phyloP scores from a whole-genome alignment of 1,140 invertebrate species.

The Melitaea cinxia region DNA sequence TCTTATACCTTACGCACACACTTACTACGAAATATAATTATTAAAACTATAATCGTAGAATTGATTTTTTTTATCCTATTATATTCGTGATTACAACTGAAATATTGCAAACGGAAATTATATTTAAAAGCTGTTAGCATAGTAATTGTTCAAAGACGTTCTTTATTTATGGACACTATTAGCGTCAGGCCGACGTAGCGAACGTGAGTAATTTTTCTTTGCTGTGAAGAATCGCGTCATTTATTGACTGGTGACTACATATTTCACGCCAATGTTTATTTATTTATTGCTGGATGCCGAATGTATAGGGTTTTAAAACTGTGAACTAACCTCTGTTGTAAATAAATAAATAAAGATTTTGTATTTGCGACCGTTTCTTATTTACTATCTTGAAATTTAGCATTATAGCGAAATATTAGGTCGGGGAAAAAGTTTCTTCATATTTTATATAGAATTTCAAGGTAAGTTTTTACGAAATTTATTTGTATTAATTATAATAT shows the following conservation, averaged over 20 bases:
- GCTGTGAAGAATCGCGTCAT: conserved; percentile 11
- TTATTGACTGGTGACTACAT: conserved; percentile 8
- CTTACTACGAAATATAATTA: no score
- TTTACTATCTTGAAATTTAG: no score
- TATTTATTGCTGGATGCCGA: neutral
- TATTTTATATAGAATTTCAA: no score
- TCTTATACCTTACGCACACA: no score
- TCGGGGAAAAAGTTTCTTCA: no score
- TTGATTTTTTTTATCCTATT: neutral
- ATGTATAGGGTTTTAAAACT: neutral
- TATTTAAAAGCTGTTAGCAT: conserved; percentile 22
- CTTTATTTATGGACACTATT: conserved; percentile 23
- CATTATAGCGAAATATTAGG: no score
- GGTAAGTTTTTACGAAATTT: no score
- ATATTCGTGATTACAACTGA: neutral
- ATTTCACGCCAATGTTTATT: conserved; percentile 14
- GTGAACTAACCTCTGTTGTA: neutral
- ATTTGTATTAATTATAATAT: no score
- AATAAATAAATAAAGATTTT: neutral
- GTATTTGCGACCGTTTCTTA: neutral
- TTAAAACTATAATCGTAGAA: no score
- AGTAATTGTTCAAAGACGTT: conserved; percentile 21
- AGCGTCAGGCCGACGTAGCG: conserved; percentile 14
- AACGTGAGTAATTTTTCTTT: conserved; percentile 23
- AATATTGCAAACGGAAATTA: conserved; percentile 9